Percentiles rank a stretch among this genome's conserved stretches.
Evolutionary conservation across 2,113 vertebrate genomes (phyloP).

Genomic region (Maccullochella peelii): DNA sequence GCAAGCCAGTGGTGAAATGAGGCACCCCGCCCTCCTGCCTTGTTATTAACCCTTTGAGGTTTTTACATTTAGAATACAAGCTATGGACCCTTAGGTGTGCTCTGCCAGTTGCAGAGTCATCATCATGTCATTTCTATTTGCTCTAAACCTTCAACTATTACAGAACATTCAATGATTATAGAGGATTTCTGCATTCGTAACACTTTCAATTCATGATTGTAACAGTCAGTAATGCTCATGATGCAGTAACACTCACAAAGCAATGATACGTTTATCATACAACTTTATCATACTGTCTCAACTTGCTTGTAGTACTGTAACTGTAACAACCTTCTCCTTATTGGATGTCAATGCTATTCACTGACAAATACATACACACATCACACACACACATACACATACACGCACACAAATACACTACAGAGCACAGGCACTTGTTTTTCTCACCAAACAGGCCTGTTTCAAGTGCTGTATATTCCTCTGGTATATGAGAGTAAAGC

Average conservation of each 20-base stretch:
- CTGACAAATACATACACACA: constrained; percentile 54
- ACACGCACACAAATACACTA: constrained; percentile 61
- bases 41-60: constrained; percentile 28
- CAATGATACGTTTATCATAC: constrained; percentile 55
- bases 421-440: constrained; percentile 77
- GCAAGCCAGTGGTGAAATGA: constrained; percentile 75
- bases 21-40: constrained; percentile 32
- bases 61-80: constrained; percentile 44
- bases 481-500: constrained; percentile 57
- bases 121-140: constrained; percentile 37
- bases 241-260: constrained; percentile 66
- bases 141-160: constrained; percentile 40
- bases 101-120: constrained; percentile 50
- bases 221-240: constrained; percentile 68
- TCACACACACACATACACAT: constrained; percentile 33
- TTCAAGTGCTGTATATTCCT: constrained; percentile 78
- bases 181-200: constrained; percentile 53
- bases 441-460: constrained; percentile 75
- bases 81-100: constrained; percentile 43
- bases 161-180: constrained; percentile 67
- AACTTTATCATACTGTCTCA: constrained; percentile 42
- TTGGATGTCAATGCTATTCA: constrained; percentile 56
- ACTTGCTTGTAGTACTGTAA: constrained; percentile 47
- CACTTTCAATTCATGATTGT: constrained; percentile 61
- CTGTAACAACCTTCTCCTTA: constrained; percentile 49